Base-by-base conservation (phyloP, 2,797 vertebrate species). In the Pterois miles region DNA sequence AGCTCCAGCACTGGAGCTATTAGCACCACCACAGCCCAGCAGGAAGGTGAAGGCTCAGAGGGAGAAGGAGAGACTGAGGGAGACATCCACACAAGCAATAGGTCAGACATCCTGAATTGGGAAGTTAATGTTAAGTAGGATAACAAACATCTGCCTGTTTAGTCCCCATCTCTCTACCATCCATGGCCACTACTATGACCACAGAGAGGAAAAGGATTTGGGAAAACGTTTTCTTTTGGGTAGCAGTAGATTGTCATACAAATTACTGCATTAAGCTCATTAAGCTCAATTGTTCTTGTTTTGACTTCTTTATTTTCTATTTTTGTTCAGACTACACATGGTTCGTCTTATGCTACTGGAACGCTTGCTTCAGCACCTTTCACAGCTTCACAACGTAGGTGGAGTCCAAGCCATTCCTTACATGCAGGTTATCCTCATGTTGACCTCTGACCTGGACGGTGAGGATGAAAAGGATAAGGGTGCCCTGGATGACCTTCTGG, bases 401-500 rank as follows among this genome's bases (percentile, higher is more conserved):
- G 98, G 98, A 3, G 98, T 99, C 83, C 96, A 98, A 57, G 98
- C 98, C 88, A 99, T 99, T 78, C 98, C 98, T 0, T 99, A 99
- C 82, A 99, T 99, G 98, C 98, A 99, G 95, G 98, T 99, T 74
- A 96, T 99, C 76, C 95, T 99, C 77, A 99, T 99, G 98, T 94
- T 99, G 74, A 99, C 98, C 27, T 97, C 98, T 65, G 98, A 99
- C 89, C 93, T 99, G 25, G 98, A 99, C 80, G 98, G 98, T 20
- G 98, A 99, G 53, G 98, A 99, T 64, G 98, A 99, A 88, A 99
- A 99, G 82, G 98, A 99, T 87, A 99, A 99, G 82, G 98, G 98
- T 0, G 98, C 98, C 62, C 90, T 99, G 68, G 98, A 99, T 84
- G 98, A 99, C 74, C 95, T 99, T 2, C 95, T 99, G 1, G 95